These are phyloP conservation scores for Philereme transversata DNA, from an alignment of 2,888 invertebrate genomes.

Conservation along the genomic window DNA sequence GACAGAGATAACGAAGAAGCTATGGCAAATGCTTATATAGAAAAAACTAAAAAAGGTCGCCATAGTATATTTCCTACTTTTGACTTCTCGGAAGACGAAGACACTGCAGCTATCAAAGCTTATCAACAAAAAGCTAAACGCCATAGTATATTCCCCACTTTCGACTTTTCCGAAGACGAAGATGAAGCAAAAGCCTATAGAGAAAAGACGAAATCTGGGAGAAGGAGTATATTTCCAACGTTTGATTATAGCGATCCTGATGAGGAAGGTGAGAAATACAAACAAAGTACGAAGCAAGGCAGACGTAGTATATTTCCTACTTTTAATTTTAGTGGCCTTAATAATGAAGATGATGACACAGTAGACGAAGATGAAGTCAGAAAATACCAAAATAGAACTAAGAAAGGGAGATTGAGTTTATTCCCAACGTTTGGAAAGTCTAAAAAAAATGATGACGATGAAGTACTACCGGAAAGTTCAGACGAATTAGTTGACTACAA, in stretches of 20 bases:
- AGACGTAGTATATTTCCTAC: conserved; percentile 74
- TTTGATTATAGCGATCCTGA: conserved; percentile 74
- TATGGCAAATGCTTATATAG: conserved; percentile 56
- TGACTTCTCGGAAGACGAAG: conserved; percentile 60
- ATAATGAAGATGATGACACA: conserved; percentile 67
- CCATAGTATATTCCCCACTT: conserved; percentile 71
- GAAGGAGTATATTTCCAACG: conserved; percentile 72
- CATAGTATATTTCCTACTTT: conserved; percentile 71
- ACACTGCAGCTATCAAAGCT: conserved; percentile 34
- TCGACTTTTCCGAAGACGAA: conserved; percentile 75
- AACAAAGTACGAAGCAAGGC: conserved; percentile 68
- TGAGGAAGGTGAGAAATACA: conserved; percentile 65
- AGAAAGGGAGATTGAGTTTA: conserved; percentile 70
- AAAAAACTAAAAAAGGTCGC: conserved; percentile 61
- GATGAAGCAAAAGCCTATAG: conserved; percentile 60
- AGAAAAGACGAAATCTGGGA: conserved; percentile 67
- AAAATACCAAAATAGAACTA: conserved; percentile 72
- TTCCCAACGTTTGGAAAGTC: conserved; percentile 74
- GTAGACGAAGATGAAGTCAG: conserved; percentile 73
- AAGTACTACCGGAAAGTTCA: conserved; percentile 72
- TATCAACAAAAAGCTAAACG: conserved; percentile 60
- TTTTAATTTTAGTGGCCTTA: conserved; percentile 66
- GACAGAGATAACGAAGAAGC: conserved; percentile 60
- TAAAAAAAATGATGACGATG: conserved; percentile 64
- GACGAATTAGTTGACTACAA: conserved; percentile 75